Evolutionary conservation across 2,113 vertebrate genomes (phyloP).

Genomic region (Calyptommatus sinebrachiatus): DNA sequence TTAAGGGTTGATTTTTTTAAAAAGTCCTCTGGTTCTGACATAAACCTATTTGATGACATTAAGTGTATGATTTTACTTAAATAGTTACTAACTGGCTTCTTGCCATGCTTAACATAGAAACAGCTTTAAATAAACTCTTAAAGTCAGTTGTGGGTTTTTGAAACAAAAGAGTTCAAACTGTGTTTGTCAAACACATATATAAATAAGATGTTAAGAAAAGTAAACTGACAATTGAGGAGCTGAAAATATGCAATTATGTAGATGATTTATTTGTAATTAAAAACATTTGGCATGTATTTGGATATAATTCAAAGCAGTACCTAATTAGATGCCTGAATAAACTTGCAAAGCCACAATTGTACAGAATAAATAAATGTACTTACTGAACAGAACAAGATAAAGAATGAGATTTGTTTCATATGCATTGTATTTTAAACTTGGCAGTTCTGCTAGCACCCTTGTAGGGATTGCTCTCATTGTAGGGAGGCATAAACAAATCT

Average conservation of each 20-base stretch:
- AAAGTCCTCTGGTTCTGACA: background rate
- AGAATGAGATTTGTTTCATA: background rate
- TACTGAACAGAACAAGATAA: background rate
- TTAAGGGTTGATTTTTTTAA: background rate
- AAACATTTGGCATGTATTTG: conserved; percentile 8
- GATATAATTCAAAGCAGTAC: conserved; percentile 11
- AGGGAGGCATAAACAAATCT: too few species aligned
- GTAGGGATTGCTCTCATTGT: too few species aligned
- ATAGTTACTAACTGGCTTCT: background rate
- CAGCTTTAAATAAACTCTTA: background rate
- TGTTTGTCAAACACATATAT: background rate
- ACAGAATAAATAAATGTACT: conserved; percentile 7
- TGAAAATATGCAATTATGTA: background rate
- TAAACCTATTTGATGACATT: background rate
- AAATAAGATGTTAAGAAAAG: background rate
- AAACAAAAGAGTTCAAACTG: background rate
- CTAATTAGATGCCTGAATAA: conserved; percentile 9
- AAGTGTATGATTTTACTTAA: conserved; percentile 3
- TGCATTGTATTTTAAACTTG: background rate
- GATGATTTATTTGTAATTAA: conserved; percentile 8
- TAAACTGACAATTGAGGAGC: background rate
- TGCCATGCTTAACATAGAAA: background rate
- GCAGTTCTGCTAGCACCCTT: background rate
- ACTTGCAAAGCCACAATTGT: background rate
- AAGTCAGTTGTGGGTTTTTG: background rate